phyloP scores from a whole-genome alignment of 2,797 vertebrate species.

The Pantherophis vulpinus region DNA sequence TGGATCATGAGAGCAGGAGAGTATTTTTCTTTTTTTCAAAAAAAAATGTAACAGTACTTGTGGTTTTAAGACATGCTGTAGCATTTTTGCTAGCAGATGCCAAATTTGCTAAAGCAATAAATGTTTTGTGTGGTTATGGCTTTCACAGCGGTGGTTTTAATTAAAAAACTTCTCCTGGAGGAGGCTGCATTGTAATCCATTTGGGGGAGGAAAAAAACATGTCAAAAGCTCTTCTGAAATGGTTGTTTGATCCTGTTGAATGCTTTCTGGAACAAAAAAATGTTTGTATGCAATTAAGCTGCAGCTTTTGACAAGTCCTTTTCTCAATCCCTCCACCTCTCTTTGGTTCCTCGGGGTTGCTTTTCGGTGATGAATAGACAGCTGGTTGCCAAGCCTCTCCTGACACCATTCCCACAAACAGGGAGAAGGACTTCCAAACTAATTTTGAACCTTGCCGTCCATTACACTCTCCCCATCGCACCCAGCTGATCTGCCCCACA shows the following conservation, averaged over 20 bases:
- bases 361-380: background rate
- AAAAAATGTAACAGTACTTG: background rate
- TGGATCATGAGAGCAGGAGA: background rate
- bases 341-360: background rate
- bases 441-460: background rate
- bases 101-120: constrained; percentile 36
- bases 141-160: background rate
- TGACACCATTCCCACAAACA: background rate
- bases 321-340: constrained; percentile 25
- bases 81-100: background rate
- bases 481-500: background rate
- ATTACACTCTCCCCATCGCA: rapidly evolving
- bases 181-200: background rate
- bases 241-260: background rate
- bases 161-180: background rate
- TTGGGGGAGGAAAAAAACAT: background rate
- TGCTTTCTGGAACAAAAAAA: constrained; percentile 29
- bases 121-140: background rate
- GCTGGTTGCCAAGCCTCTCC: constrained; percentile 4
- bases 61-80: background rate
- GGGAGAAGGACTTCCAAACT: background rate
- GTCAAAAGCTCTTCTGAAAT: constrained; percentile 31
- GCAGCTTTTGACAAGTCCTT: background rate
- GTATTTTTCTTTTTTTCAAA: background rate
- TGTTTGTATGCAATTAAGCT: constrained; percentile 25